Base-by-base conservation (phyloP, 2,888 invertebrate species). In the Diploptera punctata region DNA sequence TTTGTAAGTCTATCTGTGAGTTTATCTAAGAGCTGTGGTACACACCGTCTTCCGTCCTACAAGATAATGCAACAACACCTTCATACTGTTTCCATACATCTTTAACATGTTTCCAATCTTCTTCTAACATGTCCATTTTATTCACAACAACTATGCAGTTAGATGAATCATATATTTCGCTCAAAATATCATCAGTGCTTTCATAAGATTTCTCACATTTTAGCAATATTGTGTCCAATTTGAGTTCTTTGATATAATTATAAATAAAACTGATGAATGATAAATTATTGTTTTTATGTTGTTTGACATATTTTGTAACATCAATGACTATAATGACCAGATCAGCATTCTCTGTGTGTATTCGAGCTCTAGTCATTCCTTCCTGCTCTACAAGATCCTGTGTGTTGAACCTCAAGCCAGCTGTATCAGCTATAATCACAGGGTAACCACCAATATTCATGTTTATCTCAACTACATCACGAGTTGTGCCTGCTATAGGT, bases 401-500 rank as follows among this genome's bases (percentile, higher is more conserved):
- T 0, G 91, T 88, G 33, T 86, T 78, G 4, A 81, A 81, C 54
- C 90, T 84, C 2, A 95, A 83, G 3, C 95, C 95, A 3, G 96
- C 96, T 5, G 96, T 96, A 80, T 97, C 96, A n/a, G 89, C 87
- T 74, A 97, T 83, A 33, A 92, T 80, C 2, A 95, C 87, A 0
- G 94, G 92, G 83, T 91, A 94, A 1, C 94, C 95, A 43, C 86
- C 87, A 49, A 97, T 86, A 80, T 94, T 91, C 49, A 92, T 81
- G 2, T 87, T 86, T 1, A 89, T 84, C 83, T 94, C 93, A n/a
- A 97, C 85, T 24, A 93, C 84, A 81, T 96, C 96, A 57, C 96
- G 84, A 0, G 96, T 97, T 0, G 96, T 97, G 13, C 96, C 96
- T 5, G 93, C 90, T 70, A 91, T 85, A 0, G 91, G 87, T 0